Conservation (phyloP, 2,797 vertebrate genomes). For the Darevskia nairensis region DNA sequence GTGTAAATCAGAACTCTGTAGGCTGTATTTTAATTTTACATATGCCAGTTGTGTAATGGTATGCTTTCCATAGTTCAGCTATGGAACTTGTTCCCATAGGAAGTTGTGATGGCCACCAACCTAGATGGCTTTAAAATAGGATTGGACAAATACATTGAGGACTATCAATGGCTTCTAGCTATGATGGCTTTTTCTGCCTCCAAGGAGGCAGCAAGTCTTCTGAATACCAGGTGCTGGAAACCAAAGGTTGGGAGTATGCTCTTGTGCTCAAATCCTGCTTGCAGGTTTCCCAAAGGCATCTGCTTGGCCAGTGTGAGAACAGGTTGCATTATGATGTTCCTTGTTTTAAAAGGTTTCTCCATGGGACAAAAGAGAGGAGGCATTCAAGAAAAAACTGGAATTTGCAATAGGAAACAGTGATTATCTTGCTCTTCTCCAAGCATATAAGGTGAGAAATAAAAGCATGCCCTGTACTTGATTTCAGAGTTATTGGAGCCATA, state of each 20-base stretch:
- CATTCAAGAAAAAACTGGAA: conserved; percentile 91
- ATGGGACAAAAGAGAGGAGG: conserved; percentile 96
- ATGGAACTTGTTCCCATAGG: too few relatives aligned
- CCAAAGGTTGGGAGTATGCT: too few relatives aligned
- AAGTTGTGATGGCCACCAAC: too few relatives aligned
- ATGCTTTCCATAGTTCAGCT: background rate
- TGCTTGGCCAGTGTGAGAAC: too few relatives aligned
- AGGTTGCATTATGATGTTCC: background rate
- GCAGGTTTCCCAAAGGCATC: too few relatives aligned
- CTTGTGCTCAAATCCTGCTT: too few relatives aligned
- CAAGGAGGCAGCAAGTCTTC: too few relatives aligned
- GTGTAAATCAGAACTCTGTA: background rate
- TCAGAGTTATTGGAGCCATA: background rate
- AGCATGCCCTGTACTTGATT: background rate
- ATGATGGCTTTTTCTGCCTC: too few relatives aligned
- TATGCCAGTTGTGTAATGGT: background rate
- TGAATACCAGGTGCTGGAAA: too few relatives aligned
- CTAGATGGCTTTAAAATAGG: too few relatives aligned
- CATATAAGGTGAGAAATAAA: conserved; percentile 87
- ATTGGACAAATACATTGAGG: too few relatives aligned
- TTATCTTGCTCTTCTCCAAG: conserved; percentile 92
- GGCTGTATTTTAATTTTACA: conserved; percentile 5
- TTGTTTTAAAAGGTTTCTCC: conserved; percentile 88
- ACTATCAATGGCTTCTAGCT: too few relatives aligned
- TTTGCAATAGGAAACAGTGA: conserved; percentile 94